Evolutionary conservation across 2,888 invertebrate species (phyloP).

Genomic region (Ochropleura plecta): DNA sequence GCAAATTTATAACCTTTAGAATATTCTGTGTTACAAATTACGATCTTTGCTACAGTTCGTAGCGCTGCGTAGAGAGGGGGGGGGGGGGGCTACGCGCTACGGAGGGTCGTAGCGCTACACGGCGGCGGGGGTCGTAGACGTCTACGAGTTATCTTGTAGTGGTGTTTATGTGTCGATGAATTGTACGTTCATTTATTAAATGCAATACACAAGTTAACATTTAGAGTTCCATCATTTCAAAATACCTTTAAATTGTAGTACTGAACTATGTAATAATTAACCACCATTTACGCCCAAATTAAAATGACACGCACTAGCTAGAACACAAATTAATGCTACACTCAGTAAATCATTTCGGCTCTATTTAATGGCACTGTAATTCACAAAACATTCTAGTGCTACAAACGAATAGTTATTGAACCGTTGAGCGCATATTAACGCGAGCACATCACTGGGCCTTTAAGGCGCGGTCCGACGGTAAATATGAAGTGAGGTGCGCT

Average conservation of each 20-base stretch:
- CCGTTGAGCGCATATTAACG: conserved; percentile 17
- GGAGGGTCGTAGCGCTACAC: conserved; percentile 62
- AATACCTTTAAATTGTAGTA: neutral
- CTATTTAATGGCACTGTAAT: conserved; percentile 12
- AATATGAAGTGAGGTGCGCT: conserved; percentile 43
- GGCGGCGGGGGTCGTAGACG: conserved; percentile 50
- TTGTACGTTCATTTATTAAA: neutral
- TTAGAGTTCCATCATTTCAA: neutral
- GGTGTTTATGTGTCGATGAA: conserved; percentile 36
- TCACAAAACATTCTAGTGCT: conserved; percentile 9
- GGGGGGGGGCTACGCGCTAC: conserved; percentile 65
- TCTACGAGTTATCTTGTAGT: conserved; percentile 40
- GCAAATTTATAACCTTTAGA: conserved; percentile 56
- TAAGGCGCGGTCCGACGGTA: conserved; percentile 47
- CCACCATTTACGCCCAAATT: neutral
- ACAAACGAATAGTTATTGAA: conserved; percentile 18
- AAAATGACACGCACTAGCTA: neutral
- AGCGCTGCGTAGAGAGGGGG: conserved; percentile 59
- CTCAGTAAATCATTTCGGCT: conserved; percentile 15
- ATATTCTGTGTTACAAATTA: conserved; percentile 59
- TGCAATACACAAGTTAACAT: neutral
- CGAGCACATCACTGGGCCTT: conserved; percentile 48
- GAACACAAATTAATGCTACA: neutral
- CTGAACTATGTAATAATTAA: neutral
- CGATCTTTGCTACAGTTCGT: conserved; percentile 57